Base-by-base conservation (phyloP, 1,140 invertebrate species). In the Drosophila nasuta region DNA sequence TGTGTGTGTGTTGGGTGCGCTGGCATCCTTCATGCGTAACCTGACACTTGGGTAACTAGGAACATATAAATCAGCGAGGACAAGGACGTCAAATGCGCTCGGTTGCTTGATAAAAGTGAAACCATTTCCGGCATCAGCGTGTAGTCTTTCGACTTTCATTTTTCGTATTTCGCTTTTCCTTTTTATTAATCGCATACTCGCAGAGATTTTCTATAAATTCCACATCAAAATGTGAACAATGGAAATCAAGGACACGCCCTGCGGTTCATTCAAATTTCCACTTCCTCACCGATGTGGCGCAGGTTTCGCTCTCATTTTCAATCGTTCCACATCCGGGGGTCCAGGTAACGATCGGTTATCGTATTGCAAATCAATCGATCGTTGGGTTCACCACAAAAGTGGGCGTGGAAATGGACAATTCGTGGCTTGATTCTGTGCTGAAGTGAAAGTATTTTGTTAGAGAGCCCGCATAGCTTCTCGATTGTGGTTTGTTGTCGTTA, bases 111-210 rank as follows among this genome's bases (percentile, higher is more conserved):
- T 89, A 89, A 89, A 85, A 88, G 85, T 88, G 79, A 89, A 88
- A 89, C 85, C 85, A 88, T 89, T 88, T 88, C 85, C 85, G 85
- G 85, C 83, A 79, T 81, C 83, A 88, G 81, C 85, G 85, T 88
- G 83, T 41, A 74, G 81, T 89, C 83, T 85, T 75, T 62, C 85
- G 78, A 89, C 81, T 88, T 88, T 88, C 85, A 67, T 56, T 88
- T 88, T 89, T 71, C 54, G 35, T 65, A 69, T 13, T 13, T n/a
- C 38, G 30, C 38, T 41, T 49, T 72, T 10, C 6, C 8, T 6
- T 62, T 62, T 76, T 8, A 56, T 56, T 56, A 56, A 56, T 38
- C 52, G 33, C 11, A 20, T 20, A 20, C 46, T 17, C 51, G 28
- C 51, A 30, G 17, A 81, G 49, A 70, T 82, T 88, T 89, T 81